Base-by-base conservation (phyloP, 2,113 vertebrate species). In the Colistium nudipinnis region DNA sequence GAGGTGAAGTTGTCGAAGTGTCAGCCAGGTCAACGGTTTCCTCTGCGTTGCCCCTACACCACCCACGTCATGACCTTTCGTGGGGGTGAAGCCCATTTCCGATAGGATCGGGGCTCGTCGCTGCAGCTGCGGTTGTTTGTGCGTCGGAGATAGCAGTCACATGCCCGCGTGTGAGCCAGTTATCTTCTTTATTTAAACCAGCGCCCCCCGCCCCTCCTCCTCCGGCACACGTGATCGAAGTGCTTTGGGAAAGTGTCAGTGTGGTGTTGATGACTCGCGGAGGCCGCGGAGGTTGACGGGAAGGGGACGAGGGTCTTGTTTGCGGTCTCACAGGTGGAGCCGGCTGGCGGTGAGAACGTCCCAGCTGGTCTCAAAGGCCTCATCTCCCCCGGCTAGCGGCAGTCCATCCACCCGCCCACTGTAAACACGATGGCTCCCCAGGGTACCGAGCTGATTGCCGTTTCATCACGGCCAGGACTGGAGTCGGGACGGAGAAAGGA, bases 371-470 rank as follows among this genome's bases (percentile, higher is more conserved):
- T 82, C 65, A 69, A 63, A 85, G 68, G 67, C 83, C 71, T 78
- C 78, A 87, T 83, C 74, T 82, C 73, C 69, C 81, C 28, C 2
- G 24, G 60, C 75, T 61, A 73, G 56, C 74, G 62, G 81, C 62
- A 67, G 74, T 68, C 71, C 61, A 62, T 82, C 61, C 70, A 79
- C 81, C 74, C 76, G 64, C 75, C 25, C 13, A 82, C 62, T 76
- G 82, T 83, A 88, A 87, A 89, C 80, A 87, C 80, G 81, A 78
- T 41, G 60, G 70, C 68, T 86, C 86, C 82, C 86, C 30, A 24
- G 48, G 81, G 86, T 49, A 72, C 77, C 25, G 67, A 78, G 77
- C 82, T 83, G 81, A 85, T 80, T 76, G 82, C 54, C 1, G 63
- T 84, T 84, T 83, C 81, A 83, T 80, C 76, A 62, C 69, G 64